Evolutionary conservation across 2,113 vertebrate species (phyloP).

Genomic region (Prinia subflava): DNA sequence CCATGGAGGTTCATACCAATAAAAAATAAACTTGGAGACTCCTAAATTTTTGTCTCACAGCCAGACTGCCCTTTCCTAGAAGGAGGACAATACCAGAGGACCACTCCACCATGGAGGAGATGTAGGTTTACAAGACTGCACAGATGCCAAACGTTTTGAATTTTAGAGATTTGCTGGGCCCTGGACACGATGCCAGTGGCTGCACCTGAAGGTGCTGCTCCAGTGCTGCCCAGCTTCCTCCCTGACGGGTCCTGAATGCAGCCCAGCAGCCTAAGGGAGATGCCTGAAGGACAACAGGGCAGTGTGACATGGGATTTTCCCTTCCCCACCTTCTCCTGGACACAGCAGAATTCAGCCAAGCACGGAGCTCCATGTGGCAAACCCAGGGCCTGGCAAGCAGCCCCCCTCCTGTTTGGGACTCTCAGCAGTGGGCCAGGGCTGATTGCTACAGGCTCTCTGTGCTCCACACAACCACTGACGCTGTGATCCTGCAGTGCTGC

Average conservation of each 20-base stretch:
- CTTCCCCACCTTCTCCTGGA: neutral
- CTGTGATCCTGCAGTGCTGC: neutral
- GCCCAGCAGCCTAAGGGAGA: neutral
- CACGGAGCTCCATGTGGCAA: accelerated
- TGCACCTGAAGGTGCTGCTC: neutral
- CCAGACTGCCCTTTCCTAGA: neutral
- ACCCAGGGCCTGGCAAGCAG: neutral
- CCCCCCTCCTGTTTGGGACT: neutral
- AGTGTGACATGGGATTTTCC: neutral
- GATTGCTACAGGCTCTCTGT: neutral
- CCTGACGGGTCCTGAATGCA: neutral
- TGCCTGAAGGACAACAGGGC: neutral
- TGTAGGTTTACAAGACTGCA: neutral
- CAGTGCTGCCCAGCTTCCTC: neutral
- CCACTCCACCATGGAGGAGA: neutral
- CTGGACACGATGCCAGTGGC: neutral
- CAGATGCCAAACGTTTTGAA: neutral
- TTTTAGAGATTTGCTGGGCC: neutral
- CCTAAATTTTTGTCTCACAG: neutral
- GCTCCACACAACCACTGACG: neutral
- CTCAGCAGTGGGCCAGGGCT: neutral
- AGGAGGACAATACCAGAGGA: accelerated
- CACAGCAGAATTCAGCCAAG: neutral
- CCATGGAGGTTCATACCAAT: neutral
- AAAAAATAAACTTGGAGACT: neutral